A percentile compares a stretch with the other conserved stretches of the same genome.
These are phyloP conservation scores for Wasmannia auropunctata DNA, from an alignment of 1,140 invertebrate genomes.

Conservation along the genomic window DNA sequence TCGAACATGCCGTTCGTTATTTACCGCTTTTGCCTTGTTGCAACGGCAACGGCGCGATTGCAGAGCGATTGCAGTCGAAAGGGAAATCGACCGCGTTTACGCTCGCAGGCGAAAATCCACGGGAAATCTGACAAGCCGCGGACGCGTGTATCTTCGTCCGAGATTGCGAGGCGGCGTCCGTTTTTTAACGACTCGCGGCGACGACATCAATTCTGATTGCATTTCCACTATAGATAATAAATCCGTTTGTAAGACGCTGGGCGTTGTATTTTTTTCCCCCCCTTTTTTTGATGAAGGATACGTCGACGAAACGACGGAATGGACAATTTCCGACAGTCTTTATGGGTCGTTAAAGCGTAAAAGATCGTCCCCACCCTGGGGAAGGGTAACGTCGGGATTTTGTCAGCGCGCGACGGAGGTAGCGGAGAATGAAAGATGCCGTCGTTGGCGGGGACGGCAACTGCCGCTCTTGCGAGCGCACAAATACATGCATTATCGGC, in stretches of 20 bases:
- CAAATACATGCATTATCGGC: slow-evolving; percentile 45
- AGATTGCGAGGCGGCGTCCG: neutral
- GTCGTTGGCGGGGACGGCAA: slow-evolving; percentile 3
- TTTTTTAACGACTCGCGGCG: neutral
- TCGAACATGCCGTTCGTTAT: neutral
- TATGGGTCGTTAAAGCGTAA: slow-evolving; percentile 54
- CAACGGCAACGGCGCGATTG: slow-evolving; percentile 11
- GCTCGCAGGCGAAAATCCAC: slow-evolving; percentile 11
- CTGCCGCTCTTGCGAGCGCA: slow-evolving; percentile 23
- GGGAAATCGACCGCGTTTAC: slow-evolving; percentile 32
- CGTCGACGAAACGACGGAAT: slow-evolving; percentile 37
- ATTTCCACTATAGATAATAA: neutral
- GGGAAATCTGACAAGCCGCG: slow-evolving; percentile 1
- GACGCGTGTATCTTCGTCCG: neutral
- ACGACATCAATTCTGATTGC: slow-evolving; percentile 27
- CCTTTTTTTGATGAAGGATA: neutral
- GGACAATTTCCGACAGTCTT: slow-evolving; percentile 51
- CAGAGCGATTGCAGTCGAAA: slow-evolving; percentile 14
- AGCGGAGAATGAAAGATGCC: slow-evolving; percentile 39
- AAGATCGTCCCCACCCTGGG: slow-evolving; percentile 9
- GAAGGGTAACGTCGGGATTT: slow-evolving; percentile 23
- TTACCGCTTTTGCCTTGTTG: neutral
- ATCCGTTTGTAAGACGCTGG: neutral
- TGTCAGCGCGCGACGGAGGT: slow-evolving; percentile 36
- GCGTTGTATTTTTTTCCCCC: neutral